phyloP scores from a whole-genome alignment of 2,797 vertebrate genomes.

The Sebastolobus alascanus region DNA sequence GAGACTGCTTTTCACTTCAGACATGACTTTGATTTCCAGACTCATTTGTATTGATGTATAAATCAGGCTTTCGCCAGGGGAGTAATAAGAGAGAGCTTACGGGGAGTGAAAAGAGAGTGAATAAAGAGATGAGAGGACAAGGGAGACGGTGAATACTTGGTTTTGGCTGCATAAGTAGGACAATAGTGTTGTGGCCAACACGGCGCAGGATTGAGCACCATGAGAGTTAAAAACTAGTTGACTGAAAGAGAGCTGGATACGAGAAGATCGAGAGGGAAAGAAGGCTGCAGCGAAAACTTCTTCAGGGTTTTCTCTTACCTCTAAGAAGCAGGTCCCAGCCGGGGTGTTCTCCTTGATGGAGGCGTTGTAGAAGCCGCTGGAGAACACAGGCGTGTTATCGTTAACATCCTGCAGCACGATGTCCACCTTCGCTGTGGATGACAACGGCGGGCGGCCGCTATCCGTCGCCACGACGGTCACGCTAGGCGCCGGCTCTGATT shows the following conservation, averaged over 20 bases:
- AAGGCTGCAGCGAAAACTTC: not conserved
- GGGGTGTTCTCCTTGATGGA: conserved; percentile 93
- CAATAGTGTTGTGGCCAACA: conserved; percentile 49
- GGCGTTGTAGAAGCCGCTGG: conserved; percentile 91
- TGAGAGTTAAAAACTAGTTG: conserved; percentile 42
- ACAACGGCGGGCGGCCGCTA: conserved; percentile 88
- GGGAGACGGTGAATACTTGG: conserved; percentile 50
- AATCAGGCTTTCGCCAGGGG: conserved; percentile 57
- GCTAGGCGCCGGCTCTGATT: conserved; percentile 90
- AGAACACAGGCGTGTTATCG: conserved; percentile 94
- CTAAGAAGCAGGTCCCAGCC: conserved; percentile 94
- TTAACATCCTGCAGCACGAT: conserved; percentile 95
- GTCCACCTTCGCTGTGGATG: conserved; percentile 91
- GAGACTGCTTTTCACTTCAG: conserved; percentile 47
- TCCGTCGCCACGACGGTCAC: conserved; percentile 94
- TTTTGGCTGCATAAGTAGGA: conserved; percentile 67
- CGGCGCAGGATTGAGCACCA: conserved; percentile 51
- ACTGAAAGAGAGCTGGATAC: conserved; percentile 13
- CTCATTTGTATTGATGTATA: conserved; percentile 58
- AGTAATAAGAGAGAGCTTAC: conserved; percentile 65
- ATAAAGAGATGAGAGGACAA: conserved; percentile 57
- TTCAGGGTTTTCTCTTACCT: conserved; percentile 84
- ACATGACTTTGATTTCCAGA: conserved; percentile 61
- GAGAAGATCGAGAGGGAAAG: conserved; percentile 4
- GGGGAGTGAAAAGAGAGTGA: conserved; percentile 45